Evolutionary conservation across 2,888 invertebrate genomes (phyloP), one percentile per base, ranked within the genome.

Genomic region (Autographa gamma): DNA sequence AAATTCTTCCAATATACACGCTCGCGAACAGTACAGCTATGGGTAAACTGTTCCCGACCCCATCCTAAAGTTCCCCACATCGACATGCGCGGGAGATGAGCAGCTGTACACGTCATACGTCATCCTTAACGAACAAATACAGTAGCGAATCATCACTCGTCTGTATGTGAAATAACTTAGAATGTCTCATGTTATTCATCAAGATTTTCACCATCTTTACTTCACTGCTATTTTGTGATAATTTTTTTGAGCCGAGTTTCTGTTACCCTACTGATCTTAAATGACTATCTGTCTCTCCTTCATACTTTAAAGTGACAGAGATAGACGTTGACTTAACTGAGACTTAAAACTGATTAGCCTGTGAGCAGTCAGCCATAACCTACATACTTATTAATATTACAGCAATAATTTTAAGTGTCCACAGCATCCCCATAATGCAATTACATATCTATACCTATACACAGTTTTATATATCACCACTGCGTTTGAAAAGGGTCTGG

Each of bases 401-500:
- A 41, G 13, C 11, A 41, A 41, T 41, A 11, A 4, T 2, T 41
- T 41, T 13, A n/a, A 16, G n/a, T 48, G n/a, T n/a, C n/a, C 48
- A 48, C 34, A 64, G 19, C 64, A 56, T 60, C n/a, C 60, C n/a
- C 7, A 48, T 48, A 65, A 32, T 19, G 16, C 31, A 41, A 18
- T 38, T n/a, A 54, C 19, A 56, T 56, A 66, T 16, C 18, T 31
- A 25, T 9, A 60, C 52, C 13, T 52, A 63, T 48, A 13, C n/a
- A 64, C n/a, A 66, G 38, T 52, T 34, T n/a, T 64, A 59, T 48
- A 43, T 62, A 70, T 13, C 25, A 67, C 25, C 48, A 52, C 60
- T 63, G 38, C 69, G 63, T 66, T 76, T 63, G 48, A 68, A 73
- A 65, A 79, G 77, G 77, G 71, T 80, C 66, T 64, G 43, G 54